Percentiles rank a stretch among this genome's conserved stretches.
These are phyloP conservation scores for Synanthedon tipuliformis DNA, from an alignment of 2,888 invertebrate species.

Conservation along the genomic window DNA sequence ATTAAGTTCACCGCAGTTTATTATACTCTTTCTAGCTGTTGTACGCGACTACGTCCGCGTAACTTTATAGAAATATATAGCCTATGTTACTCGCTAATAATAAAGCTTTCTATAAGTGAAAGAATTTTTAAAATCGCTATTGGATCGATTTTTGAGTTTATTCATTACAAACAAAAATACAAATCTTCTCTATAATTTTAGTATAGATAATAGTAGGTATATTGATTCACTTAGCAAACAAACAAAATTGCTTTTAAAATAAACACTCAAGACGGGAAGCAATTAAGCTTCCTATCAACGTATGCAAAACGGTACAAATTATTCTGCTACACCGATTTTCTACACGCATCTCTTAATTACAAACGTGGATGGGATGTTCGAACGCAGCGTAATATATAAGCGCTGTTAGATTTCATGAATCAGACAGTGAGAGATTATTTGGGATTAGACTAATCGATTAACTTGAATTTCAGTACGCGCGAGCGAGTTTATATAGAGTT, in stretches of 20 bases:
- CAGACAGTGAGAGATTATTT: slow-evolving; percentile 21
- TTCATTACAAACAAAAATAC: too few relatives aligned
- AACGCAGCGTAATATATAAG: not conserved
- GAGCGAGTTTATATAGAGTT: slow-evolving; percentile 14
- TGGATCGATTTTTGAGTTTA: too few relatives aligned
- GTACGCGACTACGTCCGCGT: too few relatives aligned
- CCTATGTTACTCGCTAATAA: too few relatives aligned
- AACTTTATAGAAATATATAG: too few relatives aligned
- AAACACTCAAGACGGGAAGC: slow-evolving; percentile 32
- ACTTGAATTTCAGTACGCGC: slow-evolving; percentile 22
- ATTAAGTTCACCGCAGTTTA: too few relatives aligned
- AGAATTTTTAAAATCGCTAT: too few relatives aligned
- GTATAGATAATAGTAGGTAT: not conserved
- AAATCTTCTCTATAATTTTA: too few relatives aligned
- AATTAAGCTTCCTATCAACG: slow-evolving; percentile 31
- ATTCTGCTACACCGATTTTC: slow-evolving; percentile 33
- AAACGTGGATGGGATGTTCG: not conserved
- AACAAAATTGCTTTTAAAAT: slow-evolving; percentile 12
- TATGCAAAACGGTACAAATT: slow-evolving; percentile 36
- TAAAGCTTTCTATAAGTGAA: too few relatives aligned
- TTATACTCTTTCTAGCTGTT: too few relatives aligned
- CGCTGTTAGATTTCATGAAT: slow-evolving; percentile 10
- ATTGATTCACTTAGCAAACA: not conserved
- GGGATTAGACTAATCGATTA: slow-evolving; percentile 33
- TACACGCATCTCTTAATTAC: slow-evolving; percentile 20